Conservation (phyloP, 2,888 invertebrate species). For the Clepsis dumicolana region DNA sequence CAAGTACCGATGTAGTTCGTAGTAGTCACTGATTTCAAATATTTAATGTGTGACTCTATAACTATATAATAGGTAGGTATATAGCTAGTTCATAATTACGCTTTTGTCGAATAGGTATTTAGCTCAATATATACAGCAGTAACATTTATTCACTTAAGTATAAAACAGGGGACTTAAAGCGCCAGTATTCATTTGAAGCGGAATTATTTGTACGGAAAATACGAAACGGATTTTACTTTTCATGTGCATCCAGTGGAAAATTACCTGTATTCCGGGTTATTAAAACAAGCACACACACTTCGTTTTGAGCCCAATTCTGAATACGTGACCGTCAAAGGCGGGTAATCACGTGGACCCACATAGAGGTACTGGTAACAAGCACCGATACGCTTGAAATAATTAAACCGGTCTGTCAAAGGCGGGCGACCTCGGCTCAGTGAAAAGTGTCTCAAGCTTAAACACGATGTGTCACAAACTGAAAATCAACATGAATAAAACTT, state of each 20-base stretch:
- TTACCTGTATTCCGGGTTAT: not conserved
- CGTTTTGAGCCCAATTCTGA: not conserved
- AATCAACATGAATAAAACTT: not conserved
- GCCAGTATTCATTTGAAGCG: not conserved
- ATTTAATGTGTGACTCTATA: no score
- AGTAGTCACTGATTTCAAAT: no score
- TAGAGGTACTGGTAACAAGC: constrained; percentile 8
- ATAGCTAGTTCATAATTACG: no score
- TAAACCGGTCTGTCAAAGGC: constrained; percentile 12
- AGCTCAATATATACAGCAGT: no score
- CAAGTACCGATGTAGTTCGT: no score
- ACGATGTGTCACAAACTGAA: not conserved
- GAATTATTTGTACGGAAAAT: constrained; percentile 1
- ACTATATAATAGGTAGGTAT: no score
- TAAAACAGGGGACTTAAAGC: not conserved
- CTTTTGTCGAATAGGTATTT: no score
- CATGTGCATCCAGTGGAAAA: not conserved
- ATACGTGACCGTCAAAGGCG: constrained; percentile 4
- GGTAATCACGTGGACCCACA: not conserved
- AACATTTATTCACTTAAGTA: no score
- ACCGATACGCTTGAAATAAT: constrained; percentile 24
- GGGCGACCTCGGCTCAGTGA: not conserved
- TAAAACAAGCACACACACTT: not conserved
- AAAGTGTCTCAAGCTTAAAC: constrained; percentile 11
- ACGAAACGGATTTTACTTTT: constrained; percentile 1